A percentile compares a stretch with the other conserved stretches of the same genome.
Evolutionary conservation across 2,888 invertebrate genomes (phyloP).

Genomic region (Drosophila phalerata): DNA sequence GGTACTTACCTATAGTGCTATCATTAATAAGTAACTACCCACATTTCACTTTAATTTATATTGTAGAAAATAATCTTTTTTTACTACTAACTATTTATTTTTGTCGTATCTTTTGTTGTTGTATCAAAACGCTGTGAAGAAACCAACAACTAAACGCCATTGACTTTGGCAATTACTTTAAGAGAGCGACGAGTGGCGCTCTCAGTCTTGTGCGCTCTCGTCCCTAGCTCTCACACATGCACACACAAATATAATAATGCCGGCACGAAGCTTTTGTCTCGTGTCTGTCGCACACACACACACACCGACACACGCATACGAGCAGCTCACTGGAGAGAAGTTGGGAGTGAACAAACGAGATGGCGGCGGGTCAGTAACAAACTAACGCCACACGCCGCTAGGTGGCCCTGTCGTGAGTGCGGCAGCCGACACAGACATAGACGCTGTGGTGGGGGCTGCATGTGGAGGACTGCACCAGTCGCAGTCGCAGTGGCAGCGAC

Average conservation of each 20-base stretch:
- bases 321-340: conserved; percentile 35
- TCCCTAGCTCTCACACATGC: conserved; percentile 26
- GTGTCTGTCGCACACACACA: conserved; percentile 33
- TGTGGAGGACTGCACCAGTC: conserved; percentile 54
- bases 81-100: background rate
- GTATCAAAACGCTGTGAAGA: background rate
- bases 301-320: conserved; percentile 6
- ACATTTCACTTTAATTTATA: background rate
- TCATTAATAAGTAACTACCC: background rate
- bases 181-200: conserved; percentile 29
- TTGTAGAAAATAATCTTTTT: background rate
- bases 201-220: conserved; percentile 28
- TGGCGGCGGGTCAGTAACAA: conserved; percentile 80
- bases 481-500: conserved; percentile 55
- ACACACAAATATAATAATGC: conserved; percentile 40
- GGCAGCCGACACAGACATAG: conserved; percentile 66
- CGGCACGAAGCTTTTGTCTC: conserved; percentile 62
- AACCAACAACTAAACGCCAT: conserved; percentile 21
- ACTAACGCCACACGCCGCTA: conserved; percentile 83
- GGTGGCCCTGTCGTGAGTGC: conserved; percentile 79
- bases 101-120: background rate
- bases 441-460: conserved; percentile 49
- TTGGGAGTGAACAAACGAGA: conserved; percentile 58
- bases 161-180: conserved; percentile 38
- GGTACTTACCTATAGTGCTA: background rate